phyloP scores from a whole-genome alignment of 1,140 invertebrate genomes.

The Neotoxoptera formosana region DNA sequence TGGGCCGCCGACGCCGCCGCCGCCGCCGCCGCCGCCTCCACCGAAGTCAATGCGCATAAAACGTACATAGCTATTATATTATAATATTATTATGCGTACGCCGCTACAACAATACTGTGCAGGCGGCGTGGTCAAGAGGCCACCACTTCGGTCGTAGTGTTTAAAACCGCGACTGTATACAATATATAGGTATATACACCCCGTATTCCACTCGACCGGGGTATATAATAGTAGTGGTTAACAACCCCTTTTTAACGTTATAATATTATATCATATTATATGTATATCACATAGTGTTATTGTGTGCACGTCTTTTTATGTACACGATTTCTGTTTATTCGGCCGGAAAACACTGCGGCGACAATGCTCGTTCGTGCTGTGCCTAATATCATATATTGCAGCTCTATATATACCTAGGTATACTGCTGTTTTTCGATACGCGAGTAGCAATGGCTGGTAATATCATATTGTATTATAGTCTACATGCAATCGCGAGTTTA shows the following conservation, averaged over 20 bases:
- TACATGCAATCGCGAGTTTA: not conserved
- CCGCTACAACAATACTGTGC: not conserved
- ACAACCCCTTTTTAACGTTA: slow-evolving; percentile 20
- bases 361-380: not conserved
- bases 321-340: slow-evolving; percentile 33
- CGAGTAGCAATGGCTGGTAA: not conserved
- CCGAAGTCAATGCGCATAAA: not conserved
- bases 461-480: not conserved
- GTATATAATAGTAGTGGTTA: not conserved
- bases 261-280: not conserved
- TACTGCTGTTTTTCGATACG: not conserved
- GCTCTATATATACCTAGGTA: not conserved
- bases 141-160: not conserved
- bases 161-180: not conserved
- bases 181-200: not conserved
- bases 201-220: not conserved
- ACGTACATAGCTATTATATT: not conserved
- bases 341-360: slow-evolving; percentile 2
- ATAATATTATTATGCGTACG: not conserved
- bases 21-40: not conserved
- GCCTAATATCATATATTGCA: not conserved
- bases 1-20: not conserved
- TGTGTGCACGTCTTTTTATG: not conserved
- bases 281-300: not conserved
- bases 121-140: slow-evolving; percentile 27